Evolutionary conservation across 2,113 vertebrate species (phyloP), one percentile per base, ranked within the genome.

Genomic region (Pomatorhinus ruficollis): DNA sequence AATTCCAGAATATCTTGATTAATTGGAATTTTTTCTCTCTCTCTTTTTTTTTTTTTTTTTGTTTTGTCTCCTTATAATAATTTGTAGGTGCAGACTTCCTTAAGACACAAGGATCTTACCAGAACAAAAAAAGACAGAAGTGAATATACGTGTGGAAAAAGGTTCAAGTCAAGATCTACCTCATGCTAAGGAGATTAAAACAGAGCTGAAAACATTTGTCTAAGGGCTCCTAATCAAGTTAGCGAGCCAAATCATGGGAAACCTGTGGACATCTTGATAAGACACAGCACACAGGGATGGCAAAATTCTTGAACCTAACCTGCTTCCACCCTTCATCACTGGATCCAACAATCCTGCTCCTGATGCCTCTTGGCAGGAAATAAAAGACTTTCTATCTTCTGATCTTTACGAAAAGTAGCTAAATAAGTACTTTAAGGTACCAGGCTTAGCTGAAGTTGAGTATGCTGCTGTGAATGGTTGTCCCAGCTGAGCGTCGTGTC

Each of bases 401-500:
- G 40, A 37, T 92, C 71, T 83, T 87, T 88, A 79, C 75, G 74
- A 87, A 91, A 87, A 87, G 57, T 68, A 94, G 53, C 53, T 82
- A 91, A 93, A 82, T 87, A 89, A 60, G 61, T 90, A 56, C 82
- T 79, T 63, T 72, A 76, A 76, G 78, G 40, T 64, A 79, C 37
- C 44, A 60, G 82, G 24, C 37, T 90, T 71, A 66, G 74, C 81
- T 49, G 44, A 87, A 89, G 69, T 78, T 93, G 84, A 91, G 42
- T 70, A 63, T 35, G 64, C 77, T 84, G 68, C 50, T 92, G 60
- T 95, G 87, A 89, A 86, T 65, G 30, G 84, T 53, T 65, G 78
- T 93, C 84, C 82, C 76, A 87, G 33, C 42, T 79, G 84, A 95
- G 78, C 78, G 44, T 59, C 87, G 57, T 59, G 60, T 95, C 87